These are phyloP conservation scores for Colostygia pectinataria DNA, from an alignment of 2,888 invertebrate genomes.

Conservation along the genomic window DNA sequence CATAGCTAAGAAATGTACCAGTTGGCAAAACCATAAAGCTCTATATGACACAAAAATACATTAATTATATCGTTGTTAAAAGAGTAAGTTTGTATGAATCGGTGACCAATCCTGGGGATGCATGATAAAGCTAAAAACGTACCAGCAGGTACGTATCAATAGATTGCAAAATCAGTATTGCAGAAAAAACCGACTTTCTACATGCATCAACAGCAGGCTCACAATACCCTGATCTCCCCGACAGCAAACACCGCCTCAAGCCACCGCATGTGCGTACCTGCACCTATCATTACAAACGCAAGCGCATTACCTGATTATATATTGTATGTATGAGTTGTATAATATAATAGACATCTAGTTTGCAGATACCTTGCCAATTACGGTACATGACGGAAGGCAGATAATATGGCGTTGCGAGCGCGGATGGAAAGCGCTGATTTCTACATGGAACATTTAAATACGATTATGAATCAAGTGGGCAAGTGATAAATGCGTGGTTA, in stretches of 20 bases:
- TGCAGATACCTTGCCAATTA: conserved; percentile 36
- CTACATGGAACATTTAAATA: conserved; percentile 32
- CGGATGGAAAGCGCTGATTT: conserved; percentile 36
- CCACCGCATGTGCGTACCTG: conserved; percentile 54
- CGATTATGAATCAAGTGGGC: conserved; percentile 24
- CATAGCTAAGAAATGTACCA: too few relatives aligned
- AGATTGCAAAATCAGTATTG: too few relatives aligned
- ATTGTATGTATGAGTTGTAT: conserved; percentile 62
- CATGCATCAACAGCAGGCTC: too few relatives aligned
- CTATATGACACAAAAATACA: too few relatives aligned
- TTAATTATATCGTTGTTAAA: too few relatives aligned
- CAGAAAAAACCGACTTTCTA: too few relatives aligned
- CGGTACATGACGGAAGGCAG: conserved; percentile 37
- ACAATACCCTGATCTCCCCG: conserved; percentile 43
- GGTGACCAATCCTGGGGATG: too few relatives aligned
- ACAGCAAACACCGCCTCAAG: conserved; percentile 59
- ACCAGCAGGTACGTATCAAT: too few relatives aligned
- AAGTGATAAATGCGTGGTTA: conserved; percentile 20
- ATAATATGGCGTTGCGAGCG: conserved; percentile 31
- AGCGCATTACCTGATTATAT: conserved; percentile 74
- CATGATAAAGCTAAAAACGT: too few relatives aligned
- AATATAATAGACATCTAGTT: conserved; percentile 46
- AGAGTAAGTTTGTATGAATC: too few relatives aligned
- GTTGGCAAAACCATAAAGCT: too few relatives aligned
- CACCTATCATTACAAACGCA: conserved; percentile 72